phyloP scores from a whole-genome alignment of 2,888 invertebrate genomes.

The Orthonevra nobilis region DNA sequence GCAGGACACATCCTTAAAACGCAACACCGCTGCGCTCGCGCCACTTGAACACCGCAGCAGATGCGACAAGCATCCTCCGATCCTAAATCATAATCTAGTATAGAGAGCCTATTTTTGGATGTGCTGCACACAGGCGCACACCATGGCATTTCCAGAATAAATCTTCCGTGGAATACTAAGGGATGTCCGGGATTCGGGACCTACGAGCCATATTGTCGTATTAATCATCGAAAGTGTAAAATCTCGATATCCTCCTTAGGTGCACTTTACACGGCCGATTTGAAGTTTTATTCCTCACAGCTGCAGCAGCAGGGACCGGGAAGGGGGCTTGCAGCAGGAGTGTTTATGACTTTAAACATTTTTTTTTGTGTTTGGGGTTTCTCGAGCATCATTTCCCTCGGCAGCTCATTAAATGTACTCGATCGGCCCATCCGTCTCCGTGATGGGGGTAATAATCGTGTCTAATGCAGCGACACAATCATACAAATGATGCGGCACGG shows the following conservation, averaged over 20 bases:
- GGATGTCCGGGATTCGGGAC: slow-evolving; percentile 47
- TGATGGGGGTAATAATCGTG: slow-evolving; percentile 69
- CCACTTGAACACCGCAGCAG: slow-evolving; percentile 64
- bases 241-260: slow-evolving; percentile 69
- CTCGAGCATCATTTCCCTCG: slow-evolving; percentile 56
- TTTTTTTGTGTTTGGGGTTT: slow-evolving; percentile 45
- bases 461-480: slow-evolving; percentile 68
- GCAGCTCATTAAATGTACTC: slow-evolving; percentile 66
- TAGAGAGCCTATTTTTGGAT: slow-evolving; percentile 41
- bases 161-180: slow-evolving; percentile 54
- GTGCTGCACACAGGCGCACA: neutral
- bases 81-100: slow-evolving; percentile 66
- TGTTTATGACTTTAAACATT: slow-evolving; percentile 53
- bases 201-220: slow-evolving; percentile 60
- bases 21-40: slow-evolving; percentile 24
- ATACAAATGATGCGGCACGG: slow-evolving; percentile 64
- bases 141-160: slow-evolving; percentile 49
- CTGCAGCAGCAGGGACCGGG: slow-evolving; percentile 72
- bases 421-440: slow-evolving; percentile 62
- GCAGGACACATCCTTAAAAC: slow-evolving; percentile 45
- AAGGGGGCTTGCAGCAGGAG: slow-evolving; percentile 28
- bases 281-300: slow-evolving; percentile 78
- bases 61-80: slow-evolving; percentile 61
- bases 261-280: slow-evolving; percentile 78
- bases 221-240: slow-evolving; percentile 71